phyloP scores from a whole-genome alignment of 2,888 invertebrate genomes.

The Lysandra bellargus region DNA sequence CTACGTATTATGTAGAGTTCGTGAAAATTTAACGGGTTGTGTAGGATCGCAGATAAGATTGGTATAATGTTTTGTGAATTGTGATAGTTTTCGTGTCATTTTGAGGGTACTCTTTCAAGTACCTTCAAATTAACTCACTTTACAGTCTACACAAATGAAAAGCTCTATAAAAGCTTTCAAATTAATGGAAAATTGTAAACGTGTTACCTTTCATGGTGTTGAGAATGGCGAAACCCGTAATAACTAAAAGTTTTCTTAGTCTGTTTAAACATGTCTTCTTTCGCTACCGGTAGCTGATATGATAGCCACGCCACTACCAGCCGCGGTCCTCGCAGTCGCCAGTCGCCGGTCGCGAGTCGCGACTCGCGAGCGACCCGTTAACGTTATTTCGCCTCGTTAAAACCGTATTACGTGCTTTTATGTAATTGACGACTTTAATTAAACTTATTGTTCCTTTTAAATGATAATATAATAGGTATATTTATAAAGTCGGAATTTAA shows the following conservation, averaged over 20 bases:
- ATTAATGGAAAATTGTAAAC: slow-evolving; percentile 34
- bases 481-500: slow-evolving; percentile 20
- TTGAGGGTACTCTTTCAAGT: neutral
- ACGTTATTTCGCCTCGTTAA: slow-evolving; percentile 73
- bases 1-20: slow-evolving; percentile 34
- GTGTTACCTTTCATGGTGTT: slow-evolving; percentile 47
- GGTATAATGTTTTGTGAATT: neutral
- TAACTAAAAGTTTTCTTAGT: slow-evolving; percentile 45
- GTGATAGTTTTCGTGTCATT: neutral
- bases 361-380: slow-evolving; percentile 65
- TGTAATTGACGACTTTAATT: slow-evolving; percentile 60
- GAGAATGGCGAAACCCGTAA: neutral
- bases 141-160: neutral
- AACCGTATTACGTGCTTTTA: slow-evolving; percentile 70
- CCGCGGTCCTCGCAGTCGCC: slow-evolving; percentile 57
- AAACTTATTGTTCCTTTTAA: slow-evolving; percentile 47
- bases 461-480: slow-evolving; percentile 43
- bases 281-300: slow-evolving; percentile 49
- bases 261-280: slow-evolving; percentile 64
- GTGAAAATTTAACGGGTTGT: slow-evolving; percentile 20
- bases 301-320: slow-evolving; percentile 44
- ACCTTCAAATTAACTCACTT: neutral
- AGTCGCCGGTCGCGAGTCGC: slow-evolving; percentile 63
- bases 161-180: neutral
- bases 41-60: neutral